These are phyloP conservation scores for Cisticola juncidis DNA, from an alignment of 2,113 vertebrate genomes.

Conservation along the genomic window DNA sequence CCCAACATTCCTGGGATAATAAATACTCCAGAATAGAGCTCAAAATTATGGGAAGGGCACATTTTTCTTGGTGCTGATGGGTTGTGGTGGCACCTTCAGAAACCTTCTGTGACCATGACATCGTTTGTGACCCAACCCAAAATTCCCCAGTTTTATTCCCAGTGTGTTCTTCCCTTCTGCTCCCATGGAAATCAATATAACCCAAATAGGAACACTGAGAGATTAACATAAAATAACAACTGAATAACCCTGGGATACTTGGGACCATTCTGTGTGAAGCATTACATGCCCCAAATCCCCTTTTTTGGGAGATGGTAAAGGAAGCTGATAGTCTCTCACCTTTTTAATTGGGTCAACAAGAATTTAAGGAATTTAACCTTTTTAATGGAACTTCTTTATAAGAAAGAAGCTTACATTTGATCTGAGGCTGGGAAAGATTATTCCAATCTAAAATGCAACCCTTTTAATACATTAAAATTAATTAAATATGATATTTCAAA, in stretches of 20 bases:
- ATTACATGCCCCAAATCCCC: neutral
- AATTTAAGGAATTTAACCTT: neutral
- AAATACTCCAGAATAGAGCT: neutral
- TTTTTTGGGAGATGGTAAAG: neutral
- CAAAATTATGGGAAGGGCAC: neutral
- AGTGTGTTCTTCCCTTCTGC: neutral
- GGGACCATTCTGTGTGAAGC: neutral
- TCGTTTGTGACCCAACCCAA: fast-evolving
- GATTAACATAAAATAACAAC: neutral
- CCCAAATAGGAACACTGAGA: neutral
- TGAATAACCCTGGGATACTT: neutral
- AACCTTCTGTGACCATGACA: neutral
- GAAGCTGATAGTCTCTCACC: neutral
- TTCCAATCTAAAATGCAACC: neutral
- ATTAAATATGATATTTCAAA: neutral
- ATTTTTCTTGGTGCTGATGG: neutral
- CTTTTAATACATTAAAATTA: neutral
- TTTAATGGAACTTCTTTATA: neutral
- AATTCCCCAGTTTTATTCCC: neutral
- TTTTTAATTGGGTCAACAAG: neutral
- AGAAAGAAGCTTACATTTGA: neutral
- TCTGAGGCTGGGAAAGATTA: neutral
- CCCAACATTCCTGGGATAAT: neutral
- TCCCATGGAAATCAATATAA: neutral
- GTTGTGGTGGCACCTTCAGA: neutral